A percentile compares a stretch with the other conserved stretches of the same genome.
Conservation (phyloP, 1,140 invertebrate species). For the Danaus melanippus region DNA sequence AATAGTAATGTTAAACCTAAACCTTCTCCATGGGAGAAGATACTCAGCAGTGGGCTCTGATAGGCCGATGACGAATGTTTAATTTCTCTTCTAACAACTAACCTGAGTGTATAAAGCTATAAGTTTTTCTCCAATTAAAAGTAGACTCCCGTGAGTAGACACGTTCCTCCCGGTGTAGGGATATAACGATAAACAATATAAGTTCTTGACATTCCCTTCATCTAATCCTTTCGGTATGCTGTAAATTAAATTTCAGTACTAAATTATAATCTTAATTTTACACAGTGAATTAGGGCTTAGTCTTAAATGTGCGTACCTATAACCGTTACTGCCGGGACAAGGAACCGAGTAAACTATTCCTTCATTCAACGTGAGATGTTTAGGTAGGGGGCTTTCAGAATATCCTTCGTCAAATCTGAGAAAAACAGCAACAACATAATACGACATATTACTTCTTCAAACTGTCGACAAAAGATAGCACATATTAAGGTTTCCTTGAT, state of each 20-base stretch:
- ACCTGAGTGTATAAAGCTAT: constrained; percentile 51
- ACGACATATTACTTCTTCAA: neutral
- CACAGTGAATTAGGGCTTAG: too few relatives aligned
- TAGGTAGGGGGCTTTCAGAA: constrained; percentile 22
- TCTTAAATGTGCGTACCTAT: constrained; percentile 22
- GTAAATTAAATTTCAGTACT: constrained; percentile 7
- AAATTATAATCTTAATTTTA: too few relatives aligned
- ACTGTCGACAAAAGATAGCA: neutral
- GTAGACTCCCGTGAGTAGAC: constrained; percentile 39
- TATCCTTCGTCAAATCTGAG: constrained; percentile 37
- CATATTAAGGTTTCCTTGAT: neutral
- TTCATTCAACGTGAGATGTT: constrained; percentile 31
- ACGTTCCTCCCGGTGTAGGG: constrained; percentile 39
- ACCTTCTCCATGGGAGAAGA: too few relatives aligned
- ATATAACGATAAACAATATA: constrained; percentile 46
- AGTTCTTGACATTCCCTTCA: constrained; percentile 28
- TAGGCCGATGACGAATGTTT: too few relatives aligned
- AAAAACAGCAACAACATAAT: neutral
- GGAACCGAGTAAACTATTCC: constrained; percentile 31
- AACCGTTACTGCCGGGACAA: constrained; percentile 36
- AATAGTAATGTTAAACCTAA: too few relatives aligned
- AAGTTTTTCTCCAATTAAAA: constrained; percentile 46
- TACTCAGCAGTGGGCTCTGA: too few relatives aligned
- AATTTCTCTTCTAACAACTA: neutral
- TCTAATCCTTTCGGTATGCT: constrained; percentile 17